Percentiles rank a stretch among this genome's conserved stretches.
Conservation (phyloP, 2,888 invertebrate genomes). For the Argyresthia goedartella region DNA sequence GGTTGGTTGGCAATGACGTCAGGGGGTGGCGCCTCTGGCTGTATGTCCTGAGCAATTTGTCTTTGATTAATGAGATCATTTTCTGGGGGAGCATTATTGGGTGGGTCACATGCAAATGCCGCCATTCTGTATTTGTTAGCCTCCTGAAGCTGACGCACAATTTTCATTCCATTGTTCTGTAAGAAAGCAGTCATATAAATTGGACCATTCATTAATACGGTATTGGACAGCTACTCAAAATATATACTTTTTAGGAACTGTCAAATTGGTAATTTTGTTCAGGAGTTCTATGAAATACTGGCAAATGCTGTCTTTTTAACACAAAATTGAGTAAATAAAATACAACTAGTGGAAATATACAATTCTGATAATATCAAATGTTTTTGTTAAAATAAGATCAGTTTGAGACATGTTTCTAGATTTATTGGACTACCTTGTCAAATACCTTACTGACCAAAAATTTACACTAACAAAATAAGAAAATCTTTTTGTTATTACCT, state of each 20-base stretch:
- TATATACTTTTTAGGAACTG: too few species aligned
- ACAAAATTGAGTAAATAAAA: too few species aligned
- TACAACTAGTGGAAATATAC: too few species aligned
- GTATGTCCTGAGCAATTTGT: conserved; percentile 56
- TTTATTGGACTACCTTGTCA: not conserved
- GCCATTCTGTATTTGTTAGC: conserved; percentile 66
- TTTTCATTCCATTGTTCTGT: conserved; percentile 63
- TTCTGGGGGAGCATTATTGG: conserved; percentile 40
- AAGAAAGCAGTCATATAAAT: conserved; percentile 12
- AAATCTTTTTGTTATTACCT: not conserved
- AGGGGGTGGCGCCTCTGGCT: conserved; percentile 36
- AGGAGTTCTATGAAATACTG: too few species aligned
- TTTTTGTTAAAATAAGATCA: too few species aligned
- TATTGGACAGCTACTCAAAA: too few species aligned
- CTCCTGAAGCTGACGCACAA: conserved; percentile 60
- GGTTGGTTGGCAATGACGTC: conserved; percentile 49
- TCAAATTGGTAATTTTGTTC: too few species aligned
- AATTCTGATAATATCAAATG: too few species aligned
- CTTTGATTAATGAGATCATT: conserved; percentile 63
- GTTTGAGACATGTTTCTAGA: too few species aligned
- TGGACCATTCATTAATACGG: not conserved
- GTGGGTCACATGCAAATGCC: conserved; percentile 60
- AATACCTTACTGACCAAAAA: not conserved
- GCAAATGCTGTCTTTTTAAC: too few species aligned
- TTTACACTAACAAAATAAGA: not conserved